Base-by-base conservation (phyloP, 2,888 invertebrate species). In the Drosophila seclusa region DNA sequence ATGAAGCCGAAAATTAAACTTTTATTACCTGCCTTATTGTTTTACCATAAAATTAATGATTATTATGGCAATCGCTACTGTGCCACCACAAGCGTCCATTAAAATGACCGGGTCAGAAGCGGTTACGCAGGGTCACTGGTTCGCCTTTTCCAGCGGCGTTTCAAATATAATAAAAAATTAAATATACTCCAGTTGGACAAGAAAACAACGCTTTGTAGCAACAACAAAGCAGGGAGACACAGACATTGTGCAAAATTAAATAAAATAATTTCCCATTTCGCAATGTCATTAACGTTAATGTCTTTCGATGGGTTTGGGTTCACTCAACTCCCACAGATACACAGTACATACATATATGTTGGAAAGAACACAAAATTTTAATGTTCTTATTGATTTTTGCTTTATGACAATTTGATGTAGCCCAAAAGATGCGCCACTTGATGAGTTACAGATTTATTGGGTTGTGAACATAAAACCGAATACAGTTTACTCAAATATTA, bases 21-120 rank as follows among this genome's bases (percentile, higher is more conserved):
- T 88, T 88, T 88, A 89, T 89, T 86, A 84, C 86, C 87, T 88
- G 87, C 90, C 83, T 88, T 88, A 88, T 88, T 88, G 90, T 88
- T 90, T 88, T 84, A 80, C 82, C 83, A 90, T 88, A 76, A 90
- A 88, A 88, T 87, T 88, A 88, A 88, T 90, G 88, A 85, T 90
- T 89, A 88, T 88, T 89, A 89, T 79, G 85, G 89, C 89, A 89
- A 89, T 87, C 77, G 80, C 68, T 18, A 42, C 21, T 54, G 34
- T 67, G 55, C 80, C 60, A 77, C 83, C 85, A 80, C 85, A 88
- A 88, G 76, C 74, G 78, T 65, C 82, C 88, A 86, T 86, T 82
- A 86, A 87, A 80, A 55, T 52, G 54, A n/a, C 27, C 38, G n/a
- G 38, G 38, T 55, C 55, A 40, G 24, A 38, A 10, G 40, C 38